Conservation (phyloP, 1,140 invertebrate species). For the Meloidogyne hapla region DNA sequence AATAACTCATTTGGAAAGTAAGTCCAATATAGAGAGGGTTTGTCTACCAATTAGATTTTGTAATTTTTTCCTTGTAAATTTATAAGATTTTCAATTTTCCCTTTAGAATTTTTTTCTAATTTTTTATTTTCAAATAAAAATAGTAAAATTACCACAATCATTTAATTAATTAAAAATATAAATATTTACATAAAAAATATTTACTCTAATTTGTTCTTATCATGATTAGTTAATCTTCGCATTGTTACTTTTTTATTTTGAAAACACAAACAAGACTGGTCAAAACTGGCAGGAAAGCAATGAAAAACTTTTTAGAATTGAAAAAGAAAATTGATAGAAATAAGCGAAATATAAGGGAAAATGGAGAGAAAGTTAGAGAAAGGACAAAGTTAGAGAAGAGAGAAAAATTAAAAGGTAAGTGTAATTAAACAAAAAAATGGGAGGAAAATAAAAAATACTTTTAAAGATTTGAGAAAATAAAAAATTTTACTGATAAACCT, state of each 20-base stretch:
- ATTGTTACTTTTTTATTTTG: neutral
- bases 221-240: neutral
- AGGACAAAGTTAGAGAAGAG: neutral
- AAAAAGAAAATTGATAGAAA: neutral
- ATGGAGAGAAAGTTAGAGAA: neutral
- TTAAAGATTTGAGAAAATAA: neutral
- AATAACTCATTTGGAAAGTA: too few species aligned
- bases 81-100: too few species aligned
- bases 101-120: too few species aligned
- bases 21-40: too few species aligned
- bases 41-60: too few species aligned
- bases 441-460: neutral
- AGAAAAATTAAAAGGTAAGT: neutral
- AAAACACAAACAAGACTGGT: neutral
- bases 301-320: neutral
- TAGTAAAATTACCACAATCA: neutral
- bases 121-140: too few species aligned
- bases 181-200: neutral
- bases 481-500: too few species aligned
- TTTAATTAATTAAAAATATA: neutral
- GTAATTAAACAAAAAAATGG: neutral
- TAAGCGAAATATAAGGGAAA: neutral
- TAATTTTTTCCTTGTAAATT: too few species aligned
- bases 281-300: neutral
- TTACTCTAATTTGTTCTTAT: neutral